These are phyloP conservation scores for Caenorhabditis drosophilae DNA, from an alignment of 2,888 invertebrate genomes.

Conservation along the genomic window DNA sequence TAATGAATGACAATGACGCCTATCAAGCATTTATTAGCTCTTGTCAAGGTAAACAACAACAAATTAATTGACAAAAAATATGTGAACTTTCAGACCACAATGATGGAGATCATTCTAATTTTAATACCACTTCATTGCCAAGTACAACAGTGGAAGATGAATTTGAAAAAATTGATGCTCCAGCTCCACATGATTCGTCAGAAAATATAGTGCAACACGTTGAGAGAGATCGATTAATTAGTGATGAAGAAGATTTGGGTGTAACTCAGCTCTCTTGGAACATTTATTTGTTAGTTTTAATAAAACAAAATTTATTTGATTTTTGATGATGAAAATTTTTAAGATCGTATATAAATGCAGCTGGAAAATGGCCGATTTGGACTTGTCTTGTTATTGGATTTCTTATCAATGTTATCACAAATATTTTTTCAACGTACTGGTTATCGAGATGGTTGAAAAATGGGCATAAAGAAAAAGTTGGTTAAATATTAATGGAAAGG, in stretches of 20 bases:
- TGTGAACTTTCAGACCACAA: not conserved
- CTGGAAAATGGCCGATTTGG: slow-evolving; percentile 72
- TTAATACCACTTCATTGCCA: slow-evolving; percentile 5
- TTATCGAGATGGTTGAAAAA: slow-evolving; percentile 74
- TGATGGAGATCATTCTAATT: not conserved
- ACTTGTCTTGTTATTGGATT: slow-evolving; percentile 69
- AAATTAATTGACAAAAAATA: slow-evolving; percentile 4
- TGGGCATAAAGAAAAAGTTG: slow-evolving; percentile 65
- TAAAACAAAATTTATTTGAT: not conserved
- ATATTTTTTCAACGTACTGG: slow-evolving; percentile 76
- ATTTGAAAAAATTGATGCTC: slow-evolving; percentile 11
- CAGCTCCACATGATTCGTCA: slow-evolving; percentile 11
- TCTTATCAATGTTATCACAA: slow-evolving; percentile 73
- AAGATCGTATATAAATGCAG: slow-evolving; percentile 73
- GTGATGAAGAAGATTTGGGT: slow-evolving; percentile 68
- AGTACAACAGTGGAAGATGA: slow-evolving; percentile 8
- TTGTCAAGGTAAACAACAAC: slow-evolving; percentile 10
- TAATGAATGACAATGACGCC: slow-evolving; percentile 69
- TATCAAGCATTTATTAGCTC: slow-evolving; percentile 21
- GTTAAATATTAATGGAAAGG: not conserved
- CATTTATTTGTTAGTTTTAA: slow-evolving; percentile 53
- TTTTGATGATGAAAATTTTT: too few species aligned
- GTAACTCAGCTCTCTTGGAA: slow-evolving; percentile 48
- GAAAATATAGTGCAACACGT: slow-evolving; percentile 11
- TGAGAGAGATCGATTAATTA: slow-evolving; percentile 68